Conservation (phyloP, 1,140 invertebrate species). For the Drosophila pallidifrons region DNA sequence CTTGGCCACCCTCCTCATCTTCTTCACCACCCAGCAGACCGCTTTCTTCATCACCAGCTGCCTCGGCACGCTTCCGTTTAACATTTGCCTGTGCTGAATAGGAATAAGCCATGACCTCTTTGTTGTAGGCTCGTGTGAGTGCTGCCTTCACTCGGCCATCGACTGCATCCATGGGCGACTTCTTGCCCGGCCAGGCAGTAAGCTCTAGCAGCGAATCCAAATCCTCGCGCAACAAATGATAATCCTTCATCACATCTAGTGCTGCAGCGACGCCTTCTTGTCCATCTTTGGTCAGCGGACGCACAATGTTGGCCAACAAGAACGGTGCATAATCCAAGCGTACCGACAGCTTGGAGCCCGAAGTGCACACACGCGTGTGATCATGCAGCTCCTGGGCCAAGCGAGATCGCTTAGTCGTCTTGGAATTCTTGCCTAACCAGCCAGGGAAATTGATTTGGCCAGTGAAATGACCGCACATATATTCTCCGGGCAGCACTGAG, state of each 20-base stretch:
- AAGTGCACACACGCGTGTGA: conserved; percentile 92
- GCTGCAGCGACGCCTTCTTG: conserved; percentile 90
- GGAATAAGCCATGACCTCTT: conserved; percentile 89
- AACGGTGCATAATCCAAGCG: conserved; percentile 93
- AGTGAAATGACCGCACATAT: conserved; percentile 91
- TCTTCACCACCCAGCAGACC: conserved; percentile 67
- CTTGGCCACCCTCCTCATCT: conserved; percentile 71
- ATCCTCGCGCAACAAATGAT: conserved; percentile 95
- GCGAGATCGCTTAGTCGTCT: conserved; percentile 91
- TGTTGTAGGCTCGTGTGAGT: conserved; percentile 96
- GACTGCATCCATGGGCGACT: conserved; percentile 91
- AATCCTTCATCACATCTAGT: conserved; percentile 91
- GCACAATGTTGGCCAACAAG: conserved; percentile 90
- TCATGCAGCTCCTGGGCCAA: conserved; percentile 93
- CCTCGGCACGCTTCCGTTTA: conserved; percentile 87
- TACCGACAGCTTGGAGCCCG: conserved; percentile 91
- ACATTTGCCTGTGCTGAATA: conserved; percentile 88
- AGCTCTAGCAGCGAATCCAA: conserved; percentile 95
- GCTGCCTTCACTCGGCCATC: conserved; percentile 96
- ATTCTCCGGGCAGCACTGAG: conserved; percentile 95
- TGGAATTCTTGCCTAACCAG: conserved; percentile 98
- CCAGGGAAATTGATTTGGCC: conserved; percentile 95
- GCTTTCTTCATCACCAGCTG: conserved; percentile 71
- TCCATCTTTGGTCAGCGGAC: conserved; percentile 90
- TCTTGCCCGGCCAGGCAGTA: conserved; percentile 92